A percentile compares a stretch with the other conserved stretches of the same genome.
phyloP scores from a whole-genome alignment of 2,113 vertebrate genomes.

The Columba janthina region DNA sequence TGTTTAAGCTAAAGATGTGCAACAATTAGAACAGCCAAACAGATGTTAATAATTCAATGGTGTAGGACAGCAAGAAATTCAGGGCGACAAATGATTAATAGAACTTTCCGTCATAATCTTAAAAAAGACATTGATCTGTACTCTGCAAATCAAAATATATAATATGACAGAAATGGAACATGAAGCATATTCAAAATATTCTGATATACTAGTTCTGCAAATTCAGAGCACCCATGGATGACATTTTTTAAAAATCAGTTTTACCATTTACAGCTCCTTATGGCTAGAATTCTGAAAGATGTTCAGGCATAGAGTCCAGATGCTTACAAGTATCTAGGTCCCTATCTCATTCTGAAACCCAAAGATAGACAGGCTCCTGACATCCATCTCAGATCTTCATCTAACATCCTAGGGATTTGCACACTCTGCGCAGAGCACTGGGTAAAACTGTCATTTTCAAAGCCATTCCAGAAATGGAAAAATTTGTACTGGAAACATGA shows the following conservation, averaged over 20 bases:
- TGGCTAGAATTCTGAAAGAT: not conserved
- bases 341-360: not conserved
- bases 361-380: constrained; percentile 7
- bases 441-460: not conserved
- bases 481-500: not conserved
- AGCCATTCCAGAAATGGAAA: not conserved
- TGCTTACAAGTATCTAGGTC: not conserved
- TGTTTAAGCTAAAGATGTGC: not conserved
- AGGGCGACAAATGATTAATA: not conserved
- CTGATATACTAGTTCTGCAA: not conserved
- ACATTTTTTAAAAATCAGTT: not conserved
- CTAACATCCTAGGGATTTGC: not conserved
- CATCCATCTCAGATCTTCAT: not conserved
- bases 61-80: not conserved
- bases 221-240: not conserved
- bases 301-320: not conserved
- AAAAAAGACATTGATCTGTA: not conserved
- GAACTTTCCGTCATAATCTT: not conserved
- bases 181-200: not conserved
- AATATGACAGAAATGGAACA: not conserved
- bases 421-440: not conserved
- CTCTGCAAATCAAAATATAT: not conserved
- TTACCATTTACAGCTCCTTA: not conserved
- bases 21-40: constrained; percentile 10
- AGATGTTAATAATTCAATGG: not conserved